phyloP scores from a whole-genome alignment of 2,797 vertebrate genomes.

The Danio aesculapii region DNA sequence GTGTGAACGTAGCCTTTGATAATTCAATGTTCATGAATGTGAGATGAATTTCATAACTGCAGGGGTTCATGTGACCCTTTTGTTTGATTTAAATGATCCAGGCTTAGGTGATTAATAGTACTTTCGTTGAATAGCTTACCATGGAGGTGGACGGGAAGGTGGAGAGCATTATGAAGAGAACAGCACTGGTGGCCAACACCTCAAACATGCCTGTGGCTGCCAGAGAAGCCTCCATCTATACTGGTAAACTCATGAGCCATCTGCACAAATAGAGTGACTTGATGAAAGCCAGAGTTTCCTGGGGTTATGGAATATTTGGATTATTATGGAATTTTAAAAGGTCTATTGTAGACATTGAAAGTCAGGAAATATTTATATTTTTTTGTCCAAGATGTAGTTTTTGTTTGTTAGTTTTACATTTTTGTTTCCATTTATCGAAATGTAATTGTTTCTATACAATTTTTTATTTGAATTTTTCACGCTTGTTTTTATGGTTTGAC shows the following conservation, averaged over 20 bases:
- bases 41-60: not conserved
- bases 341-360: too few relatives aligned
- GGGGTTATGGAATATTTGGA: too few relatives aligned
- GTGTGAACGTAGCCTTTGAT: too few relatives aligned
- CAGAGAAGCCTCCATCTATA: conserved; percentile 98
- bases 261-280: not conserved
- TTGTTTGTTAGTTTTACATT: too few relatives aligned
- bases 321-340: too few relatives aligned
- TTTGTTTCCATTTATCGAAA: too few relatives aligned
- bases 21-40: not conserved
- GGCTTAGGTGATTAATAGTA: conserved; percentile 53
- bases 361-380: too few relatives aligned
- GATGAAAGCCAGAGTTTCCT: too few relatives aligned
- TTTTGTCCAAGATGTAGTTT: too few relatives aligned
- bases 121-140: conserved; percentile 83
- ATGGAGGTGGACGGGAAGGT: conserved; percentile 97
- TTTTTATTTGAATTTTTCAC: too few relatives aligned
- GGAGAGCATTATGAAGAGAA: conserved; percentile 99
- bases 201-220: conserved; percentile 99
- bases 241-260: conserved; percentile 19
- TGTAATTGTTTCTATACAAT: too few relatives aligned
- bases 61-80: not conserved
- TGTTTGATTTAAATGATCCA: not conserved
- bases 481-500: too few relatives aligned
- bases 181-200: conserved; percentile 96